Evolutionary conservation across 2,888 invertebrate species (phyloP).

Genomic region (Euplexia lucipara): DNA sequence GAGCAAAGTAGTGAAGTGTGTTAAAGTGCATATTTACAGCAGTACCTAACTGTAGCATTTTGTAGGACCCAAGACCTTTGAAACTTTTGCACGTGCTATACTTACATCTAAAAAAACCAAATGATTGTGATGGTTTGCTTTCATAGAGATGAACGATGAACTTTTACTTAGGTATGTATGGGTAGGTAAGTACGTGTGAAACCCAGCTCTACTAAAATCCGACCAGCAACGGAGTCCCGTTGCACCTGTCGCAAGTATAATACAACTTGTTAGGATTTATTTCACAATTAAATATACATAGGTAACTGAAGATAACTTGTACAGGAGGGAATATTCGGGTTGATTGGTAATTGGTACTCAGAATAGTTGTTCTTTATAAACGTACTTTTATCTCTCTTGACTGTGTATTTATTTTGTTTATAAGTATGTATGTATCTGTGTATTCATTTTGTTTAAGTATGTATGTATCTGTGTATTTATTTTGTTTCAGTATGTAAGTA

Average conservation of each 20-base stretch:
- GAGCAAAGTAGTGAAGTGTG: neutral
- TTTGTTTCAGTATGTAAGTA: no score
- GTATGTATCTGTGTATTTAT: no score
- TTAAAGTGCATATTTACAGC: neutral
- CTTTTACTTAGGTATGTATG: no score
- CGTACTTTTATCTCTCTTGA: no score
- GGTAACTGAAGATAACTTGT: no score
- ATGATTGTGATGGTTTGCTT: neutral
- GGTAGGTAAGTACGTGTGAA: slow-evolving; percentile 43
- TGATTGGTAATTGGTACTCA: no score
- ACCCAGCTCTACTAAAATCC: slow-evolving; percentile 52
- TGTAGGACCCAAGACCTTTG: neutral
- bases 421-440: no score
- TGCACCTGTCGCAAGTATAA: slow-evolving; percentile 52
- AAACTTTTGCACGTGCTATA: no score
- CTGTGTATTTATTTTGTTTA: no score
- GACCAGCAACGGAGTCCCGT: slow-evolving; percentile 49
- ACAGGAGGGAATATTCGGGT: no score
- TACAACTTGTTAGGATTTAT: slow-evolving; percentile 18
- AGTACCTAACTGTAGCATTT: neutral
- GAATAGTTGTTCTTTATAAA: no score
- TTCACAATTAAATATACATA: neutral
- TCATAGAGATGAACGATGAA: neutral
- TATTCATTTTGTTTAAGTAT: no score
- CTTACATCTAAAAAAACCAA: neutral